Evolutionary conservation across 2,797 vertebrate species (phyloP), one percentile per base, ranked within the genome.

Genomic region (Spinibarbus caldwelli): DNA sequence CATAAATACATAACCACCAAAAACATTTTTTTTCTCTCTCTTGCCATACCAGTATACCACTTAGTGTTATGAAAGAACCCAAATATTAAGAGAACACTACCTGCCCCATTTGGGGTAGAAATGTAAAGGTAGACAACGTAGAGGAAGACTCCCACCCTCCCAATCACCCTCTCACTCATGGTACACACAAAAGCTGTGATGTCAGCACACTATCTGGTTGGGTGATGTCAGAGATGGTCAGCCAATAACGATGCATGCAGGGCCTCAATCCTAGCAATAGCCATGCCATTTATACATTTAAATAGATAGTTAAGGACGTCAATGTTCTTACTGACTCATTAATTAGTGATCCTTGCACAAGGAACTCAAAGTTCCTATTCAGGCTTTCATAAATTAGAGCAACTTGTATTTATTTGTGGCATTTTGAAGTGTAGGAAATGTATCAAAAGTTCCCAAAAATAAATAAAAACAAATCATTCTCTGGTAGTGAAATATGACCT

Each of bases 231-330:
- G 54, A 86, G 38, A 76, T 71, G 75, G 10, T 45, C 78, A 62
- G 76, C 26, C 66, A 83, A 47, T 54, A 75, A 72, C n/a, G 76
- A 45, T 54, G 78, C 88, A 89, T 88, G 86, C 88, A 86, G 57
- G 77, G 31, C 45, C 9, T 64, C 4, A 34, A 59, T 71, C 21
- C 41, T 31, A 77, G 36, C 73, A 77, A 54, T 47, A 78, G 52
- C 23, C 84, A 82, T 78, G 77, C 23, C 52, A 52, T 41, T n/a
- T n/a, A n/a, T n/a, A n/a, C n/a, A n/a, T n/a, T n/a, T n/a, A n/a
- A n/a, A n/a, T n/a, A n/a, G n/a, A n/a, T n/a, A n/a, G n/a, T n/a
- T n/a, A n/a, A n/a, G n/a, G n/a, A n/a, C n/a, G n/a, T n/a, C n/a
- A n/a, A n/a, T n/a, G n/a, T n/a, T n/a, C n/a, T n/a, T n/a, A n/a